These are phyloP conservation scores for Chouioia cunea DNA, from an alignment of 2,888 invertebrate species.

Conservation along the genomic window DNA sequence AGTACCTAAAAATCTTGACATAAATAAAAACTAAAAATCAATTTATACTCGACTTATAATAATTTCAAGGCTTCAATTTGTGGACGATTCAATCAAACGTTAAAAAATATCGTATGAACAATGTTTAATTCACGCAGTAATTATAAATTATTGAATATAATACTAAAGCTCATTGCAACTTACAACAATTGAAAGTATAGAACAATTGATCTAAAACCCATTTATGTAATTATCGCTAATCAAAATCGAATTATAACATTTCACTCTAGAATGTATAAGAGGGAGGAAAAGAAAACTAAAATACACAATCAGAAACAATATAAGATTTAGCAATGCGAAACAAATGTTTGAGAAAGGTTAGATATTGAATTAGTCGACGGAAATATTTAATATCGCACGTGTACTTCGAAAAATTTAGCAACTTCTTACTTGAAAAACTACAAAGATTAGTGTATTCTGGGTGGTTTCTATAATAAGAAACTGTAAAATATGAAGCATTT, in stretches of 20 bases:
- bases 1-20: no score
- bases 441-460: no score
- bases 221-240: constrained; percentile 38
- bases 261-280: constrained; percentile 50
- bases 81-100: constrained; percentile 56
- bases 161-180: constrained; percentile 27
- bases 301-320: constrained; percentile 44
- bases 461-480: no score
- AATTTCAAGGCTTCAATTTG: constrained; percentile 52
- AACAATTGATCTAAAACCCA: constrained; percentile 21
- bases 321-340: constrained; percentile 55
- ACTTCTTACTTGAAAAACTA: constrained; percentile 14
- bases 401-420: constrained; percentile 54
- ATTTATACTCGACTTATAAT: no score
- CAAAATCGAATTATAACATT: constrained; percentile 49
- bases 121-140: constrained; percentile 48
- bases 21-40: no score
- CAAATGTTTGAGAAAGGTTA: constrained; percentile 55
- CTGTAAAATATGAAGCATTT: no score
- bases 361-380: constrained; percentile 58
- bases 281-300: background rate
- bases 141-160: constrained; percentile 50
- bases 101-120: constrained; percentile 54
- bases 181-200: constrained; percentile 49
- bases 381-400: constrained; percentile 58